phyloP scores from a whole-genome alignment of 2,797 vertebrate genomes.

The Peromyscus eremicus region DNA sequence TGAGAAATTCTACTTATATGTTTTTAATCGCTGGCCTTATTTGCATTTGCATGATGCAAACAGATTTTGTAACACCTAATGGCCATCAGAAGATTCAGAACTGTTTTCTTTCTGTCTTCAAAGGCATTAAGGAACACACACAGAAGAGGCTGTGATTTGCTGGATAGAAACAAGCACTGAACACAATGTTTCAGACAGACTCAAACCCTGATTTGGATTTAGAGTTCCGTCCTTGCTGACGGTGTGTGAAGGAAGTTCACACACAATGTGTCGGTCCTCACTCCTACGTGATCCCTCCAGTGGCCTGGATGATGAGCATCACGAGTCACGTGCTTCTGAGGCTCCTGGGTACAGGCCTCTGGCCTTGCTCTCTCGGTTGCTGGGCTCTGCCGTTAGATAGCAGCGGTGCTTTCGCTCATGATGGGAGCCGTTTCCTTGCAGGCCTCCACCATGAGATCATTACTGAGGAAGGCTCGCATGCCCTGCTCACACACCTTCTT shows the following conservation, averaged over 20 bases:
- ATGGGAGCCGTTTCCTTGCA: neutral
- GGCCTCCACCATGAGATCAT: neutral
- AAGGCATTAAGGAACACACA: slow-evolving; percentile 43
- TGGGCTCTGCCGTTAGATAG: neutral
- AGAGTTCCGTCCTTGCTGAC: neutral
- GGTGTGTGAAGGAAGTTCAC: neutral
- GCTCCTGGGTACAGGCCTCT: neutral
- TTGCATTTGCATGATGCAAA: slow-evolving; percentile 32
- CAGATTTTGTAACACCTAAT: slow-evolving; percentile 38
- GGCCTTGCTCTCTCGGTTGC: neutral
- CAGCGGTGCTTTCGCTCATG: neutral
- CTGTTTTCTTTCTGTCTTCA: slow-evolving; percentile 10
- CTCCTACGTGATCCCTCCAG: neutral
- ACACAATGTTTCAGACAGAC: slow-evolving; percentile 16
- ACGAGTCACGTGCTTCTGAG: neutral
- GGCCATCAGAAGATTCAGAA: slow-evolving; percentile 25
- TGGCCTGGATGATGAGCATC: neutral
- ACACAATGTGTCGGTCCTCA: neutral
- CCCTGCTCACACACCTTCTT: neutral
- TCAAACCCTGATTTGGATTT: slow-evolving; percentile 20
- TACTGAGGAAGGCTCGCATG: neutral
- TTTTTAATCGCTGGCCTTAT: neutral
- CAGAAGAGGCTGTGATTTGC: slow-evolving; percentile 3
- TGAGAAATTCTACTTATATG: neutral
- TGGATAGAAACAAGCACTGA: slow-evolving; percentile 30